Evolutionary conservation across 1,140 invertebrate genomes (phyloP).

Genomic region (Brachionus calyciflorus): DNA sequence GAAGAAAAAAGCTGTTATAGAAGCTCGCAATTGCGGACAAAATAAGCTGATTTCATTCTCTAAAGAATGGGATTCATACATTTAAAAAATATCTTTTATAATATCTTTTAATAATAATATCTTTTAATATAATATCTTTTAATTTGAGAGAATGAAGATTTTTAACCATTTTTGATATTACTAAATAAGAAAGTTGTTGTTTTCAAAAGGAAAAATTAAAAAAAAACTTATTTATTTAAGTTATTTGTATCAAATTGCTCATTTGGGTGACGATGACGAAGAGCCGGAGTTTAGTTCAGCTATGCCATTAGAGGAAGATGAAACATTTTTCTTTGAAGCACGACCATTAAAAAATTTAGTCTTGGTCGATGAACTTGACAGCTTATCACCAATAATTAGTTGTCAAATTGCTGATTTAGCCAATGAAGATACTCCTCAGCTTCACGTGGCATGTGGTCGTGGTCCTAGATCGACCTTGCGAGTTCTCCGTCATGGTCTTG

Average conservation of each 20-base stretch:
- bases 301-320: slow-evolving; percentile 95
- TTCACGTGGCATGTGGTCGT: slow-evolving; percentile 91
- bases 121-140: too few species aligned
- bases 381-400: slow-evolving; percentile 85
- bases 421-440: slow-evolving; percentile 96
- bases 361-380: slow-evolving; percentile 95
- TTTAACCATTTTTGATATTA: too few species aligned
- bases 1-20: too few species aligned
- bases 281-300: slow-evolving; percentile 97
- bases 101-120: too few species aligned
- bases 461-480: slow-evolving; percentile 86
- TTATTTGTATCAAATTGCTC: slow-evolving; percentile 96
- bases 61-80: too few species aligned
- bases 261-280: slow-evolving; percentile 97
- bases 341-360: slow-evolving; percentile 89
- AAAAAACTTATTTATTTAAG: too few species aligned
- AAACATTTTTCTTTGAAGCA: slow-evolving; percentile 98
- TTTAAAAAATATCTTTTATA: too few species aligned
- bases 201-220: too few species aligned
- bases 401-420: slow-evolving; percentile 72
- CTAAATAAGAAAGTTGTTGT: too few species aligned
- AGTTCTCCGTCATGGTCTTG: slow-evolving; percentile 90
- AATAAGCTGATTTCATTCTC: too few species aligned
- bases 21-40: too few species aligned
- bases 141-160: too few species aligned